Percentiles rank a stretch among this genome's conserved stretches.
Evolutionary conservation across 53 echinoderm and acorn worm species (phyloP).

Genomic region (Stichopus horrens): DNA sequence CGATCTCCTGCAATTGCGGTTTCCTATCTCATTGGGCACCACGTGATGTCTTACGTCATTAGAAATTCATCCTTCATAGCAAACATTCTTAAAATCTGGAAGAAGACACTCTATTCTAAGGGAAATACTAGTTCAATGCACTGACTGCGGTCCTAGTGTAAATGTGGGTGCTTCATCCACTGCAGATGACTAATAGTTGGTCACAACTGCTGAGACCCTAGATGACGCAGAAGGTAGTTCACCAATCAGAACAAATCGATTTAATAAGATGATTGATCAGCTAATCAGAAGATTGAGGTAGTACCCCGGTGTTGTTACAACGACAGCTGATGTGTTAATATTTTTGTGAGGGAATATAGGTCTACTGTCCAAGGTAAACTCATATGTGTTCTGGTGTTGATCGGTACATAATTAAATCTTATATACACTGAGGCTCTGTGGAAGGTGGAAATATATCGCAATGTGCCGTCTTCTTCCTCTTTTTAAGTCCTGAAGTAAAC

Average conservation of each 20-base stretch:
- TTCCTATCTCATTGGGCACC: slow-evolving; percentile 16
- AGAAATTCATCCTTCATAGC: slow-evolving; percentile 39
- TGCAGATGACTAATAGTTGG: slow-evolving; percentile 21
- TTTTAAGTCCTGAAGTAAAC: no score
- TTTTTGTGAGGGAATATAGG: not conserved
- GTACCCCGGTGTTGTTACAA: not conserved
- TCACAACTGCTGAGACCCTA: slow-evolving; percentile 7
- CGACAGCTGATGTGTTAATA: not conserved
- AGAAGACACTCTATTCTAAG: not conserved
- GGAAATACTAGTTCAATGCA: slow-evolving; percentile 11
- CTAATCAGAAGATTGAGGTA: not conserved
- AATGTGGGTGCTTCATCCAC: not conserved
- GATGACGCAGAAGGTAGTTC: not conserved
- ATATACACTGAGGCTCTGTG: not conserved
- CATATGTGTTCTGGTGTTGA: not conserved
- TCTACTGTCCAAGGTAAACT: not conserved
- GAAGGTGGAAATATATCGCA: not conserved
- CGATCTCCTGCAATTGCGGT: slow-evolving; percentile 40
- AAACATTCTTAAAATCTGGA: slow-evolving; percentile 13
- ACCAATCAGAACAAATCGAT: not conserved
- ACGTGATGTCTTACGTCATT: slow-evolving; percentile 44
- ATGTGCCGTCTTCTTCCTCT: no score
- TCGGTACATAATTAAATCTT: not conserved
- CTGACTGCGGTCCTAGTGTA: not conserved
- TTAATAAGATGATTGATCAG: slow-evolving; percentile 24